These are phyloP conservation scores for Apoda limacodes DNA, from an alignment of 2,888 invertebrate genomes.

Conservation along the genomic window DNA sequence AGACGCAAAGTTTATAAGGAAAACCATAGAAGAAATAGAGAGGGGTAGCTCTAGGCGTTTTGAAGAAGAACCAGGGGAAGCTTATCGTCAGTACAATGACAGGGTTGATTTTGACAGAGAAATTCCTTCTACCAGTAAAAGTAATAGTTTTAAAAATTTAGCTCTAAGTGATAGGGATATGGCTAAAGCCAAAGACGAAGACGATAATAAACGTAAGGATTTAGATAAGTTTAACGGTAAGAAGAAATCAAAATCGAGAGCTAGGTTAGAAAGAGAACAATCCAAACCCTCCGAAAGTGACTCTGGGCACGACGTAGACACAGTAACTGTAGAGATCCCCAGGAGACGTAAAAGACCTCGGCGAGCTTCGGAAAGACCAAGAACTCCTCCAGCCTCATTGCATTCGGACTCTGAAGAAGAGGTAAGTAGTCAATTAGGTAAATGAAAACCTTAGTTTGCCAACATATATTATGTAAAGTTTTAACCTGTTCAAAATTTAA, in stretches of 20 bases:
- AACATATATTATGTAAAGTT: too few species aligned
- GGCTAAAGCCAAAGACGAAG: slow-evolving; percentile 35
- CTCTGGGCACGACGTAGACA: slow-evolving; percentile 57
- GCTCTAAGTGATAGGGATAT: slow-evolving; percentile 26
- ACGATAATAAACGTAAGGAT: slow-evolving; percentile 45
- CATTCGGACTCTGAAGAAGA: slow-evolving; percentile 61
- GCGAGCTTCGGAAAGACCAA: slow-evolving; percentile 53
- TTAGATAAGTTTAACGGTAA: slow-evolving; percentile 50
- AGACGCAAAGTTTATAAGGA: slow-evolving; percentile 56
- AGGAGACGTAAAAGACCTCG: slow-evolving; percentile 54
- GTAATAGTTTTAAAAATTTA: slow-evolving; percentile 25
- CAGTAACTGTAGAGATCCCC: slow-evolving; percentile 63
- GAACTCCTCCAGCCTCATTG: slow-evolving; percentile 53
- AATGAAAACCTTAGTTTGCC: too few species aligned
- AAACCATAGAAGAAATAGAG: slow-evolving; percentile 62
- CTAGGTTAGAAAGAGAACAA: slow-evolving; percentile 57
- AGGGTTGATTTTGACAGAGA: slow-evolving; percentile 21
- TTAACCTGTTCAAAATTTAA: too few species aligned
- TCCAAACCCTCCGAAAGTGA: slow-evolving; percentile 64
- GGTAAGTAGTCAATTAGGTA: slow-evolving; percentile 36
- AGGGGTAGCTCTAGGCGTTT: slow-evolving; percentile 47
- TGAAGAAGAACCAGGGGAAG: slow-evolving; percentile 29
- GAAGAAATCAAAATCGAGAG: slow-evolving; percentile 58
- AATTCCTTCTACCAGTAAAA: slow-evolving; percentile 32
- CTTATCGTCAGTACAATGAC: slow-evolving; percentile 21